Base-by-base conservation (phyloP, 2,797 vertebrate species). In the Spea hammondii region DNA sequence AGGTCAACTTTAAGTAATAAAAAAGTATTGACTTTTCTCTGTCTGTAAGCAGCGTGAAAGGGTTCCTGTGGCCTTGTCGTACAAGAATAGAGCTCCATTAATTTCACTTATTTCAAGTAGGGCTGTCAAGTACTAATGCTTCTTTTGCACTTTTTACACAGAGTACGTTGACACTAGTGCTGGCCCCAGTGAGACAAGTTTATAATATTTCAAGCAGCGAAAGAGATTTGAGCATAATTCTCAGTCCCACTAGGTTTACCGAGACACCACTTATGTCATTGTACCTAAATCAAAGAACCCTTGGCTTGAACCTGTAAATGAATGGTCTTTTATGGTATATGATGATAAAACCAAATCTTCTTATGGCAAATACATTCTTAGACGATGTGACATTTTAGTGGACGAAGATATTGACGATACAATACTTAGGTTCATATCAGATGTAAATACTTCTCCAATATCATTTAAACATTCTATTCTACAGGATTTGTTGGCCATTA, bases 21-120 rank as follows among this genome's bases (percentile, higher is more conserved):
- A 95, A 95, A 94, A 94, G 93, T 95, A 95, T 94, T 93, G 94
- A 93, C 94, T 96, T 96, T 96, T 94, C 90, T 92, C 91, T 93
- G 93, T 95, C 94, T 95, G 93, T 93, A 94, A 92, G 93, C 90
- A 87, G 93, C 90, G 90, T 91, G 92, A 95, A 94, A 94, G 92
- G 94, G 93, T 92, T 92, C 90, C 90, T 82, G 86, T 91, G 94
- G 93, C 93, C 95, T 95, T 95, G 94, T 94, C 92, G 90, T 91
- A 92, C 92, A 93, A 92, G 93, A 94, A 93, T 92, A 93, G 93
- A 93, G 93, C 90, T 95, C 93, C 94, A 95, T 93, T 95, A 93
- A 95, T 94, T 95, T 95, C 91, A 94, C 93, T 95, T 95, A 95
- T 94, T 96, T 95, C 93, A 93, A 92, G 92, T 90, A 92, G 91